phyloP scores from a whole-genome alignment of 2,888 invertebrate genomes.

The Thyatira batis region DNA sequence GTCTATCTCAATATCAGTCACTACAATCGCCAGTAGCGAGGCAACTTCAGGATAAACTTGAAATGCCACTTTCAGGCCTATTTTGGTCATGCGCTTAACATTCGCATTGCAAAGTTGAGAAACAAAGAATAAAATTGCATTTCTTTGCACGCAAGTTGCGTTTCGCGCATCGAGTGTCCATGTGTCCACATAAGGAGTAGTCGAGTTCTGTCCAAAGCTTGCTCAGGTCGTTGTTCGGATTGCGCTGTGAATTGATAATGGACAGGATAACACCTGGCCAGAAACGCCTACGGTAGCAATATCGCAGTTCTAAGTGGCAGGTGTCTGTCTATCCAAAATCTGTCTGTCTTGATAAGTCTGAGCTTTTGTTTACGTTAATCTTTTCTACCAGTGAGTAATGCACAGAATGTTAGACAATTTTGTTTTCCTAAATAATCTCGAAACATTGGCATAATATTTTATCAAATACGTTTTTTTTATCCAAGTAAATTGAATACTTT shows the following conservation, averaged over 20 bases:
- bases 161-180: conserved; percentile 15
- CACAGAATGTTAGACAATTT: too few species aligned
- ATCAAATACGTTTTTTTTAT: too few species aligned
- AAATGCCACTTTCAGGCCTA: conserved; percentile 39
- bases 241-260: conserved; percentile 62
- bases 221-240: conserved; percentile 27
- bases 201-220: conserved; percentile 23
- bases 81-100: conserved; percentile 44
- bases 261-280: conserved; percentile 69
- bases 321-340: conserved; percentile 2
- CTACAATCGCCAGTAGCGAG: not conserved
- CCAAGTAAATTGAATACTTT: too few species aligned
- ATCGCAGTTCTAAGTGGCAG: conserved; percentile 14
- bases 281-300: conserved; percentile 36
- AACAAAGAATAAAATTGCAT: conserved; percentile 44
- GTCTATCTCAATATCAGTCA: not conserved
- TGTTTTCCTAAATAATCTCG: too few species aligned
- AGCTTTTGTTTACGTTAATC: not conserved
- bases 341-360: not conserved
- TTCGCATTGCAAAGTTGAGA: conserved; percentile 35
- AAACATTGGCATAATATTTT: too few species aligned
- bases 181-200: conserved; percentile 36
- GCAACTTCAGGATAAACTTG: conserved; percentile 23
- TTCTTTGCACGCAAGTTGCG: conserved; percentile 36
- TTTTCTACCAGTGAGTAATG: not conserved